Conservation (phyloP, 1,140 invertebrate species). For the Lineus longissimus region DNA sequence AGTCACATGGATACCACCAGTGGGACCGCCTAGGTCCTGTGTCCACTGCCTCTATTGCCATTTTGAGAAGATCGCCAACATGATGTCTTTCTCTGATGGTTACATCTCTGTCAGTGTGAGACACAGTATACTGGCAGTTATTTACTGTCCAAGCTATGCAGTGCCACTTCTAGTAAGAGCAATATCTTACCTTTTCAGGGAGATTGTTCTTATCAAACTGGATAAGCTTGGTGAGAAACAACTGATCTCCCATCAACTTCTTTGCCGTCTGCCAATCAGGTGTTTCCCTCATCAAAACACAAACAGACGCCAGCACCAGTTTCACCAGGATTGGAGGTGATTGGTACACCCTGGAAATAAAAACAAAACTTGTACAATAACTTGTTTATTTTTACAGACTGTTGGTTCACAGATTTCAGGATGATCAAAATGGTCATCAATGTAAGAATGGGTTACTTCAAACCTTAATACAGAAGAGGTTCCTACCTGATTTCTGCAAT, state of each 20-base stretch:
- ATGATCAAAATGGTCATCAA: background rate
- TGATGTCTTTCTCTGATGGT: background rate
- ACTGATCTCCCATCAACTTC: conserved; percentile 44
- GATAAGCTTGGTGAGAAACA: conserved; percentile 46
- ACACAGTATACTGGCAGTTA: too few species aligned
- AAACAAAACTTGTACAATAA: background rate
- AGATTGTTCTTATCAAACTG: conserved; percentile 48
- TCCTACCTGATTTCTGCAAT: conserved; percentile 80
- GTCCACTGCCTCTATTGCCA: background rate
- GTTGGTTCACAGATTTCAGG: background rate
- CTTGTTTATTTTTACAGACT: background rate
- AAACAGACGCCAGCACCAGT: conserved; percentile 75
- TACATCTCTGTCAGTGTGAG: too few species aligned
- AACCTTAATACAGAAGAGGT: conserved; percentile 43
- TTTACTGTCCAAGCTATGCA: too few species aligned
- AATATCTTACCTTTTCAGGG: conserved; percentile 39
- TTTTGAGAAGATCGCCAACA: background rate
- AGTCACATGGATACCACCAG: too few species aligned
- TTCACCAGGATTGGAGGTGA: conserved; percentile 45
- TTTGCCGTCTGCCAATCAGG: conserved; percentile 49
- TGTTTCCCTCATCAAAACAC: conserved; percentile 74
- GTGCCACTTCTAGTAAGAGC: background rate
- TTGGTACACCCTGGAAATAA: conserved; percentile 41
- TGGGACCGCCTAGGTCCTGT: background rate
- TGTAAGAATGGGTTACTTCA: background rate